Base-by-base conservation (phyloP, 2,113 vertebrate species). In the Dunckerocampus dactyliophorus region DNA sequence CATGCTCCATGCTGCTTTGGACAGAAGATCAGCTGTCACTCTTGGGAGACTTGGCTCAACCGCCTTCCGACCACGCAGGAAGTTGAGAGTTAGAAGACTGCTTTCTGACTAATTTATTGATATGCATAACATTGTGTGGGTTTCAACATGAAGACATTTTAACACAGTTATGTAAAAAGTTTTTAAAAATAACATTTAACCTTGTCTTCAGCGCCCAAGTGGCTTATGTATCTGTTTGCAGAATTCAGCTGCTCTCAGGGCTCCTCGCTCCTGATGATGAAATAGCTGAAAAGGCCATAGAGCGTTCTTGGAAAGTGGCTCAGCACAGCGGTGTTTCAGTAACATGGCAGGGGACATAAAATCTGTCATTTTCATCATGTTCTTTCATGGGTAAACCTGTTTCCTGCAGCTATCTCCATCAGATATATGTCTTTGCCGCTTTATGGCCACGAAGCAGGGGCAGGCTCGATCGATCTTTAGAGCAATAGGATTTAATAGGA, bases 21-120 rank as follows among this genome's bases (percentile, higher is more conserved):
- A 88, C 82, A 84, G 84, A 77, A 85, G 74, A 88, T 82, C 77
- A 52, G 65, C 87, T 88, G 89, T 87, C 83, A 85, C 70, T 87
- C 85, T 76, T 67, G 57, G 58, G 73, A 73, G 48, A 62, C 77
- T 84, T 76, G 77, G 84, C 85, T 80, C 81, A 85, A 62, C 81
- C 86, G 82, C 71, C 72, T 66, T 82, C 75, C 73, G 42, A 85
- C 82, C 81, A 85, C 82, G 77, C 82, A 85, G 84, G 77, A 84
- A 74, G 73, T 73, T 68, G 70, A 74, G 70, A 71, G 74, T 75
- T 77, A 79, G 77, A 77, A 63, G 81, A 71, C 77, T 76, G 74
- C 68, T 70, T 71, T 76, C 68, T 85, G 85, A 85, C 77, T 84
- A 82, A 85, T 82, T 80, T 63, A 75, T 80, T 34, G 75, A 80